Percentiles rank a stretch among this genome's conserved stretches.
These are phyloP conservation scores for Nomada fucata DNA, from an alignment of 2,888 invertebrate species.

Conservation along the genomic window DNA sequence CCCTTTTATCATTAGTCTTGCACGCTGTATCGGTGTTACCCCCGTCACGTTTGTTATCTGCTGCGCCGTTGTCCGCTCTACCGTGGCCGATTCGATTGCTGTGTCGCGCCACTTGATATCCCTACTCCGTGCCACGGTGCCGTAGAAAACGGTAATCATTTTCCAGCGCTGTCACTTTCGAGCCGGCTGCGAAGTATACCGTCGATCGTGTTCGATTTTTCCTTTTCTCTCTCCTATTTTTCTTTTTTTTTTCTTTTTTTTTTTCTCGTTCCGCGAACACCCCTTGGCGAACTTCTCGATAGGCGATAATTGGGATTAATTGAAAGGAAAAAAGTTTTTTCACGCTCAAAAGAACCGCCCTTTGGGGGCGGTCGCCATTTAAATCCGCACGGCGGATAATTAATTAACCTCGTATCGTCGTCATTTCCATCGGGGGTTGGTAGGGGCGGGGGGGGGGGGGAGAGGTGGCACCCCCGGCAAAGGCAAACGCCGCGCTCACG, in stretches of 20 bases:
- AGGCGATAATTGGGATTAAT: slow-evolving; percentile 50
- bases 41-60: slow-evolving; percentile 54
- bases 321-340: slow-evolving; percentile 56
- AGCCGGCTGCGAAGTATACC: too few species aligned
- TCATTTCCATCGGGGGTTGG: slow-evolving; percentile 58
- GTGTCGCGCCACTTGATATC: slow-evolving; percentile 1
- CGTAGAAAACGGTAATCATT: too few species aligned
- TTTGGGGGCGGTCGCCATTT: slow-evolving; percentile 45
- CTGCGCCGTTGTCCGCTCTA: slow-evolving; percentile 51
- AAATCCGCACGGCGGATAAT: slow-evolving; percentile 58
- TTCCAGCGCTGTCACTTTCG: too few species aligned
- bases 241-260: too few species aligned
- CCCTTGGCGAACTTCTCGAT: slow-evolving; percentile 31
- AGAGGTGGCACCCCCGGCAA: slow-evolving; percentile 36
- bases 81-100: slow-evolving; percentile 58
- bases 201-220: background rate
- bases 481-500: slow-evolving; percentile 15
- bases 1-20: slow-evolving; percentile 57
- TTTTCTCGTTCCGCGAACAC: too few species aligned
- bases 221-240: background rate
- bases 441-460: slow-evolving; percentile 19
- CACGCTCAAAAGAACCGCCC: slow-evolving; percentile 41
- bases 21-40: slow-evolving; percentile 41
- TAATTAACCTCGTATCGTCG: slow-evolving; percentile 62
- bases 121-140: too few species aligned